These are phyloP conservation scores for Saturnia pavonia DNA, from an alignment of 2,888 invertebrate genomes.

Conservation along the genomic window DNA sequence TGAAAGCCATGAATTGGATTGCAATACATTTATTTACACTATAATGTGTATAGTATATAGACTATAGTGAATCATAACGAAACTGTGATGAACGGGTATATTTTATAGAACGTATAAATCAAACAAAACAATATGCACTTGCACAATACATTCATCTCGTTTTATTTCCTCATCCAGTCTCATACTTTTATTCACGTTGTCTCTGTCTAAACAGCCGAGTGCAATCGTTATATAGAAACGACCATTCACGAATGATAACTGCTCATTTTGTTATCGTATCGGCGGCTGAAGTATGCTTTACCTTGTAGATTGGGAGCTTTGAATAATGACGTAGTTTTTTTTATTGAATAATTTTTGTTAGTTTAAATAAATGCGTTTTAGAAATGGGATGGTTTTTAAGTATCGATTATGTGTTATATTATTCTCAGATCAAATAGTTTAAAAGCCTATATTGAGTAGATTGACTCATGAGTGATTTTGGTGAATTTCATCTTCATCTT, in stretches of 20 bases:
- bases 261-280: conserved; percentile 30
- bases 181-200: conserved; percentile 4
- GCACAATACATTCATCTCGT: conserved; percentile 12
- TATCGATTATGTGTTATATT: too few relatives aligned
- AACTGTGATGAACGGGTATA: not conserved
- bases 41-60: too few relatives aligned
- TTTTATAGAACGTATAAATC: conserved; percentile 2
- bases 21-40: too few relatives aligned
- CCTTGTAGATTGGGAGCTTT: not conserved
- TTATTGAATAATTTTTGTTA: not conserved
- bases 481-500: too few relatives aligned
- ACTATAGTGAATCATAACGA: not conserved
- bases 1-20: not conserved
- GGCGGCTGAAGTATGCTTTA: conserved; percentile 13
- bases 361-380: too few relatives aligned
- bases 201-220: conserved; percentile 26
- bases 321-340: not conserved
- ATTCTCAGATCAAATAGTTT: too few relatives aligned
- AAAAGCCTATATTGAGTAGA: too few relatives aligned
- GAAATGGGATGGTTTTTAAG: too few relatives aligned
- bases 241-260: conserved; percentile 27
- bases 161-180: not conserved
- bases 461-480: too few relatives aligned
- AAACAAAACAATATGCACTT: not conserved
- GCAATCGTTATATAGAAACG: conserved; percentile 7